Base-by-base conservation (phyloP, 1,140 invertebrate genomes). In the Drosophila dunni region DNA sequence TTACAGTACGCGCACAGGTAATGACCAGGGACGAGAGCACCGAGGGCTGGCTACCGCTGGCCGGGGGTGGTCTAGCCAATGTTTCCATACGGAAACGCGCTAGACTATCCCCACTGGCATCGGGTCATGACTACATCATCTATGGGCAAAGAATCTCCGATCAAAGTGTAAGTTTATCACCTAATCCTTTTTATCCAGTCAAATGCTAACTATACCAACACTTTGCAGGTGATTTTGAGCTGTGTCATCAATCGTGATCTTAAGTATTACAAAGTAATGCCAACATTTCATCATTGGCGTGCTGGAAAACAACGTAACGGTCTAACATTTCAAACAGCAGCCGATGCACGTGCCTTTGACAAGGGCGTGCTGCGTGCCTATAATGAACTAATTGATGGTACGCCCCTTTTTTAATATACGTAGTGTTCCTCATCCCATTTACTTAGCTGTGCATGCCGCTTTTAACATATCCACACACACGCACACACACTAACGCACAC, bases 1-100 rank as follows among this genome's bases (percentile, higher is more conserved):
- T 98, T 94, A 97, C 96, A 93, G 98, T 99, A 91, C 96, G 97
- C 91, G 98, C 98, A 93, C 98, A 99, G 95, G 98, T 99, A 94
- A 99, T 99, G 98, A 98, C 97, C 91, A 95, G 98, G 81, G 98
- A 99, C 95, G 98, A 99, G 93, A 98, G 97, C 92, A 97, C 97
- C 60, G 98, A 97, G 73, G 97, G 98, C 76, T 99, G 98, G 98
- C 95, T 98, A 90, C 97, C 98, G 79, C 94, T 98, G 92, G 97
- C 96, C 74, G 97, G 97, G 78, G 98, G 98, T 82, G 98, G 98
- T 64, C 95, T 99, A 42, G 98, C 97, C 86, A 97, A 97, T 93
- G 97, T 98, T 78, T 97, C 97, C 81, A 97, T 98, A 76, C 94
- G 96, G 78, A 96, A 96, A 92, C 94, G 95, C 75, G 93, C 93